Evolutionary conservation across 1,140 invertebrate species (phyloP), one percentile per base, ranked within the genome.

Genomic region (Dendrolimus kikuchii): DNA sequence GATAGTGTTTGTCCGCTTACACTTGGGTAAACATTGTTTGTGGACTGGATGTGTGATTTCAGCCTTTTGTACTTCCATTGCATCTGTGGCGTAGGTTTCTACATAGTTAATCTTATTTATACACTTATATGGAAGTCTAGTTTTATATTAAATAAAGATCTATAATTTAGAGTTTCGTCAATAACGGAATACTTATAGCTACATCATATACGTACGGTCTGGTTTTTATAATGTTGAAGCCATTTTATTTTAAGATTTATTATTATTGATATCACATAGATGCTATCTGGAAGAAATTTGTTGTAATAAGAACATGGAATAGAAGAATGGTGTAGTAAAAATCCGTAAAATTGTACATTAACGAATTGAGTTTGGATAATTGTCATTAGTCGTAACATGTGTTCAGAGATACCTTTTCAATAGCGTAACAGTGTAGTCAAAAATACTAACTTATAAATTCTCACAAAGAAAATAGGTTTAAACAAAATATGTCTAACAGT

Each of bases 1-100:
- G 61, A 67, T 65, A 53, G 60, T 74, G 64, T 77, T 71, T 72
- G 64, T 62, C 51, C 55, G 64, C 49, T 62, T 63, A 60, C 46
- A 75, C 62, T 63, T 66, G 62, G 66, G 69, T 77, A 76, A 82
- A 79, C 73, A 81, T 68, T 45, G 58, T 73, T 72, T 70, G 71
- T 78, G 70, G 56, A 55, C 59, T 59, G 69, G 51, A 45, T 66
- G 54, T 68, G 66, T 72, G 67, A 76, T 70, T 78, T 66, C 51
- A 66, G 53, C 46, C 74, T 73, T 73, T 71, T 74, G 59, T 76
- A 44, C 62, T 70, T 77, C 69, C 64, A 57, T 58, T 64, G 53
- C 59, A 53, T 60, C 51, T 59, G 49, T 58, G 62, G 53, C 41
- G 66, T 23, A 6, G 60, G 59, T 52, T 46, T 63, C 62, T 61